Conservation (phyloP, 2,888 invertebrate species). For the Aleiodes leptofemur region DNA sequence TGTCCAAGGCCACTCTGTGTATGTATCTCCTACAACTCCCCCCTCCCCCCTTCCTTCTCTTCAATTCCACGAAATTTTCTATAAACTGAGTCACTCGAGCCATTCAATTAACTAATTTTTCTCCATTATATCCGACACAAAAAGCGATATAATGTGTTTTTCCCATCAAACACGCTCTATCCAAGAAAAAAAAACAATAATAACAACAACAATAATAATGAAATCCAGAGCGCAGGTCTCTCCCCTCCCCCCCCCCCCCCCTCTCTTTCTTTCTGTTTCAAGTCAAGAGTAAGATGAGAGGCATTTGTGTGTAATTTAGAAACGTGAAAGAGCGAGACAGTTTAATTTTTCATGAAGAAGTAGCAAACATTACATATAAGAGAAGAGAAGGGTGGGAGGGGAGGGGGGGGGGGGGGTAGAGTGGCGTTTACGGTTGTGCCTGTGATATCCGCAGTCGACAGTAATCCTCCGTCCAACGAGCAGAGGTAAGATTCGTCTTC, state of each 20-base stretch:
- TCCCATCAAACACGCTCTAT: too few species aligned
- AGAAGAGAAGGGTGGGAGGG: not conserved
- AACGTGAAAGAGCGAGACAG: slow-evolving; percentile 29
- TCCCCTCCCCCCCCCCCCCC: not conserved
- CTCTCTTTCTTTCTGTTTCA: not conserved
- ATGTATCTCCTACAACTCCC: slow-evolving; percentile 2
- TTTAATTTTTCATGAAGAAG: too few species aligned
- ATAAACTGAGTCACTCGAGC: too few species aligned
- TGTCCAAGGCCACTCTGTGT: too few species aligned
- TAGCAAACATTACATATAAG: slow-evolving; percentile 1
- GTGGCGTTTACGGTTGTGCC: slow-evolving; percentile 25
- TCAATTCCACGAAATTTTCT: not conserved
- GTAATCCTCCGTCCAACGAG: slow-evolving; percentile 26
- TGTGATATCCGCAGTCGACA: slow-evolving; percentile 38
- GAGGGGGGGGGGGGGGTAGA: slow-evolving; percentile 32
- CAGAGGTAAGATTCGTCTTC: not conserved
- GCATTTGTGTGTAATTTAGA: slow-evolving; percentile 2
- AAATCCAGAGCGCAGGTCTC: slow-evolving; percentile 22
- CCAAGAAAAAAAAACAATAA: too few species aligned
- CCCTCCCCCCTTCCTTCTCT: too few species aligned
- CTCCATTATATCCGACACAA: too few species aligned
- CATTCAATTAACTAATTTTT: too few species aligned
- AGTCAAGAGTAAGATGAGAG: slow-evolving; percentile 17
- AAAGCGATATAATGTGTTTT: too few species aligned
- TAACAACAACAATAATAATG: not conserved